phyloP scores from a whole-genome alignment of 2,888 invertebrate species.

The Drosophila kanekoi region DNA sequence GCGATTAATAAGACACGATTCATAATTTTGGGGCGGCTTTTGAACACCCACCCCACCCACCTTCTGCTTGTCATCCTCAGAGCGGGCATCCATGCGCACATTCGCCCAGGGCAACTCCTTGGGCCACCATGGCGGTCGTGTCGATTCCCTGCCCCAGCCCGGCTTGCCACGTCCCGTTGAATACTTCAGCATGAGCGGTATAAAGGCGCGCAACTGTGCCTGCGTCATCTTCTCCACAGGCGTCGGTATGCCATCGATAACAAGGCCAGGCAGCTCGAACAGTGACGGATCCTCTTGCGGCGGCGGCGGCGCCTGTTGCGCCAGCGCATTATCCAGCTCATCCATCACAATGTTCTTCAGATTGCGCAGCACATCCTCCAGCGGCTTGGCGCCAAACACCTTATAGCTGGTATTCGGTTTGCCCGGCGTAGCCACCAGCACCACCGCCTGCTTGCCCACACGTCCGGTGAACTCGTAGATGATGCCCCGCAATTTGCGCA shows the following conservation, averaged over 20 bases:
- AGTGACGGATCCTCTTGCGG: constrained; percentile 93
- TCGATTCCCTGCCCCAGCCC: constrained; percentile 98
- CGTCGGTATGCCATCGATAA: constrained; percentile 98
- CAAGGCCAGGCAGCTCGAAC: constrained; percentile 97
- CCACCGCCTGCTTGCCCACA: constrained; percentile 98
- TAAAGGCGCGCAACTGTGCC: constrained; percentile 97
- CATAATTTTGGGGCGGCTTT: constrained; percentile 43
- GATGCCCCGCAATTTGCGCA: constrained; percentile 95
- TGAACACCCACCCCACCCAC: constrained; percentile 86
- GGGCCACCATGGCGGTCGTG: constrained; percentile 99
- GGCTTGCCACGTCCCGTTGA: constrained; percentile 98
- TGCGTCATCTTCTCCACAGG: constrained; percentile 99
- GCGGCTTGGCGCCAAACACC: constrained; percentile 98
- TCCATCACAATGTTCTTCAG: constrained; percentile 96
- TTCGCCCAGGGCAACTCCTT: constrained; percentile 99
- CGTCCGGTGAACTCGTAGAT: constrained; percentile 98
- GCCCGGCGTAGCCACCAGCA: constrained; percentile 97
- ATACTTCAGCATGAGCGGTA: constrained; percentile 98
- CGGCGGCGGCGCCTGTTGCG: constrained; percentile 95
- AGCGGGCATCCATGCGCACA: constrained; percentile 97
- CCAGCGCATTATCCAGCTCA: constrained; percentile 96
- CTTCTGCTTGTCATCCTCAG: constrained; percentile 98
- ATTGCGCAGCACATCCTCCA: constrained; percentile 97
- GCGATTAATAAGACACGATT: constrained; percentile 45
- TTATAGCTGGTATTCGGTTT: constrained; percentile 98